phyloP scores from a whole-genome alignment of 2,888 invertebrate species.

The Lepidocyrtoides sp. region DNA sequence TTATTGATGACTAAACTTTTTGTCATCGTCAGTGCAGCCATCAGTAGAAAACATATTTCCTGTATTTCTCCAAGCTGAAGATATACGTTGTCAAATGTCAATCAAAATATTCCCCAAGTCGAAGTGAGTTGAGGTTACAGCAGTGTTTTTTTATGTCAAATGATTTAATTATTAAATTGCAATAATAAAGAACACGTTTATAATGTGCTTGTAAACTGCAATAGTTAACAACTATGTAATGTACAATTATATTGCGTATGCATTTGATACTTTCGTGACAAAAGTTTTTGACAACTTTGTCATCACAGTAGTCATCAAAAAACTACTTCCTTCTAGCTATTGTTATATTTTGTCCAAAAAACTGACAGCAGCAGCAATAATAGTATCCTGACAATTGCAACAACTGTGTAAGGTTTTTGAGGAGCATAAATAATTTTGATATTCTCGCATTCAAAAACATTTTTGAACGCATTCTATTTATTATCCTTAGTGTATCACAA shows the following conservation, averaged over 20 bases:
- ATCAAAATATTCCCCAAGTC: background rate
- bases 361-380: background rate
- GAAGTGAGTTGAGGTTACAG: background rate
- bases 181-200: background rate
- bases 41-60: background rate
- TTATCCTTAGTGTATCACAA: too few relatives aligned
- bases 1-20: background rate
- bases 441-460: too few relatives aligned
- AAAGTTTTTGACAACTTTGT: conserved; percentile 76
- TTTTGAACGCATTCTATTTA: too few relatives aligned
- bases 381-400: too few relatives aligned
- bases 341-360: background rate
- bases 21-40: too few relatives aligned
- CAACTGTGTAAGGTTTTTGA: too few relatives aligned
- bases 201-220: too few relatives aligned
- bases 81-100: background rate
- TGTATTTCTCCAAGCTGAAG: background rate
- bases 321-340: background rate
- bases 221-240: background rate
- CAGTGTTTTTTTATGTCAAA: too few relatives aligned
- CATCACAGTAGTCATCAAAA: background rate
- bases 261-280: conserved; percentile 35
- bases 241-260: background rate
- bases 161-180: background rate
- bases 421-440: too few relatives aligned